Evolutionary conservation across 2,113 vertebrate species (phyloP).

Genomic region (Eptesicus fuscus): DNA sequence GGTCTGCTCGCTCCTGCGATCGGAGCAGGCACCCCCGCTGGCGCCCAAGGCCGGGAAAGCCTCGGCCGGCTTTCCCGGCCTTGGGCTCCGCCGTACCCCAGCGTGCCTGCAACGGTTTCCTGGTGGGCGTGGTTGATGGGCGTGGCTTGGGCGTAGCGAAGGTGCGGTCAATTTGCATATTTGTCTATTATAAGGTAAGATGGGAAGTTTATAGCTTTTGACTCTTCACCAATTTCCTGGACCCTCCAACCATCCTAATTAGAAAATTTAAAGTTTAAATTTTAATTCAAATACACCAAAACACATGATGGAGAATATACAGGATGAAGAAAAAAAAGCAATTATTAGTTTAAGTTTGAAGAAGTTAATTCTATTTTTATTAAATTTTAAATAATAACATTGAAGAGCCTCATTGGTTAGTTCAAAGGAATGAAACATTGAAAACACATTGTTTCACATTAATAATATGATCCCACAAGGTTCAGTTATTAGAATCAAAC

Average conservation of each 20-base stretch:
- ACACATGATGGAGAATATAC: neutral
- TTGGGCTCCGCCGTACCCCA: too few relatives aligned
- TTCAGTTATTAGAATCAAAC: constrained; percentile 10
- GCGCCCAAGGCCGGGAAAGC: too few relatives aligned
- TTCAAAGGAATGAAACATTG: neutral
- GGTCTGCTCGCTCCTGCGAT: too few relatives aligned
- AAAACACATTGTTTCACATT: neutral
- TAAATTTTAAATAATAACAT: neutral
- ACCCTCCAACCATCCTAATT: neutral
- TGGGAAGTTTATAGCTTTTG: neutral
- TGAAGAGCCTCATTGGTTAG: neutral
- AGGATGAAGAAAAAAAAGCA: neutral
- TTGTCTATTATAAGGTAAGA: too few relatives aligned
- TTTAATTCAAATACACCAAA: neutral
- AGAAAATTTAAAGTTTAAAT: neutral
- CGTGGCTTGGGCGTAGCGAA: too few relatives aligned
- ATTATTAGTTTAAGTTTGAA: neutral
- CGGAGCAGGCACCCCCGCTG: too few relatives aligned
- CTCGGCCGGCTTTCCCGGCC: too few relatives aligned
- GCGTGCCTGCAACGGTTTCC: too few relatives aligned
- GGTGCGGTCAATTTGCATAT: too few relatives aligned
- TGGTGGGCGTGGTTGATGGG: too few relatives aligned
- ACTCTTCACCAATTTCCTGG: neutral
- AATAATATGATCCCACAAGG: neutral
- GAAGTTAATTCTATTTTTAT: constrained; percentile 33